Evolutionary conservation across 2,113 vertebrate species (phyloP).

Genomic region (Corythoichthys haematopterus): DNA sequence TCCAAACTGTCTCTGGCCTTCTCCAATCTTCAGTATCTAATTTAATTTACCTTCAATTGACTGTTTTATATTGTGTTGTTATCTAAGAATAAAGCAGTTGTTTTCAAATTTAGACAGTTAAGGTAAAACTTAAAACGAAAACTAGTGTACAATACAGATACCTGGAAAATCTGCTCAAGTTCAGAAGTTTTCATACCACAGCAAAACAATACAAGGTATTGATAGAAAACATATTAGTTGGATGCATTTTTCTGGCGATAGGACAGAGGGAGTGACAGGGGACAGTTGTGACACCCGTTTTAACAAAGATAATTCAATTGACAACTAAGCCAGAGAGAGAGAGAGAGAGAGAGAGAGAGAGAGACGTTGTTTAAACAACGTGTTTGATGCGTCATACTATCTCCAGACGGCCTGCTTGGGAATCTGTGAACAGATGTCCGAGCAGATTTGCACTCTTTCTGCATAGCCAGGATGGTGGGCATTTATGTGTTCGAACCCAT

Average conservation of each 20-base stretch:
- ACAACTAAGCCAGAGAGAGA: conserved; percentile 45
- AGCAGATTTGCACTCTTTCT: conserved; percentile 29
- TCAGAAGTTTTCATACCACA: no score
- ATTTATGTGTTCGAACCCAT: conserved; percentile 24
- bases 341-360: conserved; percentile 47
- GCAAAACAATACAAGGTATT: not conserved
- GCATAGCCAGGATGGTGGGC: conserved; percentile 8
- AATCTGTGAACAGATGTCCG: conserved; percentile 51
- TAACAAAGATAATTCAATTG: conserved; percentile 66
- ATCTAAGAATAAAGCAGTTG: not conserved
- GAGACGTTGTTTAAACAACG: conserved; percentile 11
- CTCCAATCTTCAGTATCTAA: not conserved
- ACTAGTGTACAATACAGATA: no score
- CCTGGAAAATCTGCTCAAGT: no score
- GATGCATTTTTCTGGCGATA: conserved; percentile 33
- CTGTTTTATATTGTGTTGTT: not conserved
- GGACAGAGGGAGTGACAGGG: conserved; percentile 41
- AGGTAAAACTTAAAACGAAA: no score
- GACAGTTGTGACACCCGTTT: conserved; percentile 58
- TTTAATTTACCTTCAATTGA: not conserved
- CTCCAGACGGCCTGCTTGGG: conserved; percentile 55
- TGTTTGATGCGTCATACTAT: conserved; percentile 54
- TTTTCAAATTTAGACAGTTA: not conserved
- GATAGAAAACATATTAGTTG: conserved; percentile 1
- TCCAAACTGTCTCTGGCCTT: not conserved